Base-by-base conservation (phyloP, 2,888 invertebrate species). In the Ophonus ardosiacus region DNA sequence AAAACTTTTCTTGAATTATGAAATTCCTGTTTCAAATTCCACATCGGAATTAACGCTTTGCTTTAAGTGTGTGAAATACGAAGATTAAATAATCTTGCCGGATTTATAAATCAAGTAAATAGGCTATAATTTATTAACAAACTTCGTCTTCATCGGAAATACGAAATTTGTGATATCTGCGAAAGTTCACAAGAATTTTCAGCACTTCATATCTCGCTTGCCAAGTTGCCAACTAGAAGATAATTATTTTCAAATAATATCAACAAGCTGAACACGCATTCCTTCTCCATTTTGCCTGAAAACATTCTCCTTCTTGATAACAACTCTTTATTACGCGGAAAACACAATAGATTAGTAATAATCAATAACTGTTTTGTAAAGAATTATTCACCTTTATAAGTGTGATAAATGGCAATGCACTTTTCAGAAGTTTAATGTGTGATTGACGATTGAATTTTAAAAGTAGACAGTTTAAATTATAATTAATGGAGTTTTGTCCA, bases 181-280 rank as follows among this genome's bases (percentile, higher is more conserved):
- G 17, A 43, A 74, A 74, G 43, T 74, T 74, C 43, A 18, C 71
- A 38, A 74, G 71, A 43, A 74, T 17, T 74, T 74, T 43, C 43
- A 18, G 43, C 40, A 74, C 18, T 74, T 74, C 71, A 74, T 74
- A 74, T 74, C 43, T 74, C 17, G 3, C 40, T 40, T 74, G 71
- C 43, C 71, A 74, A 43, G 17, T 43, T 74, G 71, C 71, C 71
- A 74, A 43, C 40, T 43, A 4, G 15, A 10, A 40, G 71, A 74
- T 74, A 74, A 74, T 74, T 74, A 74, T 74, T 74, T 74, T 74
- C 71, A 13, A 74, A 74, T 74, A 74, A 74, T 74, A 71, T 71
- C 71, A 74, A 74, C 51, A 74, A 74, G 18, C 71, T 43, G 71
- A 74, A 15, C 15, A 74, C 18, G 71, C 68, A 68, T 13, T 38